phyloP scores from a whole-genome alignment of 2,797 vertebrate species.

The Crenichthys baileyi region DNA sequence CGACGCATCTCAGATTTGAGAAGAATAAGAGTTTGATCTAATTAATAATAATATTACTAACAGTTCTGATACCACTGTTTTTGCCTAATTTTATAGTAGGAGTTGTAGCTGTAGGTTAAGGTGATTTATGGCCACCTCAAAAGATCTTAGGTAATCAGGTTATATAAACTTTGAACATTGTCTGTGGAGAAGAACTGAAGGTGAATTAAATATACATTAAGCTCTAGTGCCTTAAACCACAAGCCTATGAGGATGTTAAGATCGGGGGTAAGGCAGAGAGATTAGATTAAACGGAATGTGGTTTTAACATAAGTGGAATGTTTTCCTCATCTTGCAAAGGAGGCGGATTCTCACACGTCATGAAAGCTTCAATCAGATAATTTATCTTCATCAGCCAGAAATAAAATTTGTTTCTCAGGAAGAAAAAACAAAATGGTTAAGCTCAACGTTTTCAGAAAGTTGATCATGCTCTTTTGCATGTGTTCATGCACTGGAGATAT shows the following conservation, averaged over 20 bases:
- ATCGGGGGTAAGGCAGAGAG: background rate
- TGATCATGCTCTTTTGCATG: background rate
- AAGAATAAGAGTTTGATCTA: background rate
- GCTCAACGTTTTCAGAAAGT: background rate
- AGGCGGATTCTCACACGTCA: background rate
- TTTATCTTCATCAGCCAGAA: background rate
- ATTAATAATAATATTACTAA: background rate
- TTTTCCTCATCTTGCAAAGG: background rate
- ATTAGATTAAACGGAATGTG: background rate
- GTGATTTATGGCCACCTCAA: background rate
- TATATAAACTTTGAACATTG: background rate
- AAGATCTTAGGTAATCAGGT: background rate
- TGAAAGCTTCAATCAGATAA: background rate
- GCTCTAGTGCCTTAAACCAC: background rate
- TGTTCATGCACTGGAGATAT: conserved; percentile 25
- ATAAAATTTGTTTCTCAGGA: background rate
- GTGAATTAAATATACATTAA: conserved; percentile 1
- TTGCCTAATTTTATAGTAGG: conserved; percentile 20
- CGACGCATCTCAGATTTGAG: background rate
- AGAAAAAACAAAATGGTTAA: background rate
- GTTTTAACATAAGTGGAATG: background rate
- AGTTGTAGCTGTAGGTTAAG: background rate
- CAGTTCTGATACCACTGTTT: background rate
- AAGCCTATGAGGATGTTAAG: background rate
- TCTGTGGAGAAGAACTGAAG: background rate